A percentile compares a stretch with the other conserved stretches of the same genome.
These are phyloP conservation scores for Leptinotarsa lineolata DNA, from an alignment of 1,140 invertebrate species.

Conservation along the genomic window DNA sequence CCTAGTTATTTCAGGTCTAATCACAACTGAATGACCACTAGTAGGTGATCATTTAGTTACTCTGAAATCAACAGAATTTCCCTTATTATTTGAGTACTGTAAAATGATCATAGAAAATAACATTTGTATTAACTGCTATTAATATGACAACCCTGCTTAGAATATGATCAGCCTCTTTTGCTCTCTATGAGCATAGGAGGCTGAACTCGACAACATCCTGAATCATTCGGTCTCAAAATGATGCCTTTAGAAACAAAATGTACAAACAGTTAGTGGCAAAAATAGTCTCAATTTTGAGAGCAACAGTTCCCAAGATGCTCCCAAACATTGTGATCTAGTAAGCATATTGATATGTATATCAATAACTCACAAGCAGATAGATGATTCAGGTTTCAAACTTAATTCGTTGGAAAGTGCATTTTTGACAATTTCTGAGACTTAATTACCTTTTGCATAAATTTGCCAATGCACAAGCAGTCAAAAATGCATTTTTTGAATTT, in stretches of 20 bases:
- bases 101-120: slow-evolving; percentile 11
- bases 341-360: slow-evolving; percentile 6
- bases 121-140: slow-evolving; percentile 25
- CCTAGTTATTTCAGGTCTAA: slow-evolving; percentile 24
- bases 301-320: slow-evolving; percentile 45
- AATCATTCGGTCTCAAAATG: slow-evolving; percentile 30
- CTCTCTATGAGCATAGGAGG: slow-evolving; percentile 7
- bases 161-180: slow-evolving; percentile 23
- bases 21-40: neutral
- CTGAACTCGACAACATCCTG: slow-evolving; percentile 25
- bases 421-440: slow-evolving; percentile 25
- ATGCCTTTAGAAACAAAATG: slow-evolving; percentile 24
- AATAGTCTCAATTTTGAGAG: slow-evolving; percentile 30
- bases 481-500: slow-evolving; percentile 38
- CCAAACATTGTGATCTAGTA: slow-evolving; percentile 18
- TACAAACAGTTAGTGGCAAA: slow-evolving; percentile 19
- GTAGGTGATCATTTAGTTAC: too few species aligned
- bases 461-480: slow-evolving; percentile 25
- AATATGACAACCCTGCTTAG: slow-evolving; percentile 28
- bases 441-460: slow-evolving; percentile 31
- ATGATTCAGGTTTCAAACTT: slow-evolving; percentile 10
- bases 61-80: too few species aligned
- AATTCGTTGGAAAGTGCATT: slow-evolving; percentile 36
- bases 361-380: neutral
- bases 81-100: neutral